Base-by-base conservation (phyloP, 1,140 invertebrate genomes). In the Paracyclopina nana region DNA sequence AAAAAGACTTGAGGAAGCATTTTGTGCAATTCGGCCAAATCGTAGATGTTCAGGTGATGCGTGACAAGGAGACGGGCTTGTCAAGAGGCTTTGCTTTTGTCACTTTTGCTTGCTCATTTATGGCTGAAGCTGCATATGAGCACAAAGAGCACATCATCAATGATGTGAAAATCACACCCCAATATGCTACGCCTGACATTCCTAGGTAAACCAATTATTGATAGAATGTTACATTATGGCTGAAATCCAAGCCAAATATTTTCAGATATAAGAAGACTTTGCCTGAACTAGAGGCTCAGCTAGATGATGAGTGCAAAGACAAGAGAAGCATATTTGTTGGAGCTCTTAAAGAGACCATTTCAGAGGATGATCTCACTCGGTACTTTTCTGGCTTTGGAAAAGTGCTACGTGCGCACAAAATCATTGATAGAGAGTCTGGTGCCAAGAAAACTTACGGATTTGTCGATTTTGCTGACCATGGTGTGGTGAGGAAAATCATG, bases 311-410 rank as follows among this genome's bases (percentile, higher is more conserved):
- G 16, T 50, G 48, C 29, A 6, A 50, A 24, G 25, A 16, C 12
- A 50, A 50, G 24, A 11, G 48, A 3, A 50, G 48, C 29, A 50
- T 50, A n/a, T 50, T 50, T 40, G 29, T 50, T 9, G 48, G 48
- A 9, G 48, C 48, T 38, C 25, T 50, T 16, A 34, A 30, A 22
- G 48, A 50, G 16, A 50, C 25, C 5, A 50, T 50, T 38, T 14
- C 29, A 2, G 48, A 50, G 14, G 48, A 50, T 12, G 48, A 50
- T 25, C 31, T 50, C 9, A 31, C 16, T 11, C 2, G 24, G 16
- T 50, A 50, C 16, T 50, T 50, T 38, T 34, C 48, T 16, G 48
- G 29, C 11, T 50, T 50, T 50, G 48, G 48, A 2, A 27, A 30
- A 8, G 48, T 50, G 18, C 16, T 50, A 18, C 28, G 48, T n/a